These are phyloP conservation scores for Sander vitreus DNA, from an alignment of 2,113 vertebrate genomes.

Conservation along the genomic window DNA sequence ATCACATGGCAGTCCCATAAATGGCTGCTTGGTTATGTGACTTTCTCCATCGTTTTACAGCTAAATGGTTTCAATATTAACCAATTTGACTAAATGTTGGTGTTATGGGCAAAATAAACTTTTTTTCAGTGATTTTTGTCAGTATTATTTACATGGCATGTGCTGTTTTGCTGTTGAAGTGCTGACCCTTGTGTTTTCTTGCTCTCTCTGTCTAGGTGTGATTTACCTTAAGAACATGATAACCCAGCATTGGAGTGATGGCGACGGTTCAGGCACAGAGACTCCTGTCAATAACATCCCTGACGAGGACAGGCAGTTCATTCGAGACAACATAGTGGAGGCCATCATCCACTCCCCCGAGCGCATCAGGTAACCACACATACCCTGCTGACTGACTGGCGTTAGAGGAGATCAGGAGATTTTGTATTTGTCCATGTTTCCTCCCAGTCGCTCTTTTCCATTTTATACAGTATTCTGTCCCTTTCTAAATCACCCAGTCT, in stretches of 20 bases:
- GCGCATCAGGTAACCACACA: conserved; percentile 91
- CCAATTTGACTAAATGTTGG: neutral
- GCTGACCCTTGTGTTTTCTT: neutral
- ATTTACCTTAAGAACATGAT: conserved; percentile 99
- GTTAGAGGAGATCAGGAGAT: neutral
- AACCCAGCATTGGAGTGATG: conserved; percentile 97
- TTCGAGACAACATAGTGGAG: conserved; percentile 98
- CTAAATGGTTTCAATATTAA: neutral
- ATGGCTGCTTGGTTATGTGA: neutral
- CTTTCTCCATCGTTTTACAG: no score
- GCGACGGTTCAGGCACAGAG: conserved; percentile 89
- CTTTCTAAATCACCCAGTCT: conserved; percentile 38
- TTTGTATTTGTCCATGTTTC: neutral
- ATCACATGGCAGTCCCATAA: no score
- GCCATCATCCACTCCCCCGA: conserved; percentile 99
- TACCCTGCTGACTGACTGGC: neutral
- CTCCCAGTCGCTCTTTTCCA: neutral
- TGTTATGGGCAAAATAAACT: no score
- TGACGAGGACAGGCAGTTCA: conserved; percentile 95
- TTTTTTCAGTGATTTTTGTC: neutral
- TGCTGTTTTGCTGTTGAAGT: neutral
- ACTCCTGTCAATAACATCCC: conserved; percentile 93
- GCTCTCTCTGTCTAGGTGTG: conserved; percentile 86
- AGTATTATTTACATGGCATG: neutral
- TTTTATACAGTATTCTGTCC: neutral